Base-by-base conservation (phyloP, 2,113 vertebrate species). In the Numenius arquata region DNA sequence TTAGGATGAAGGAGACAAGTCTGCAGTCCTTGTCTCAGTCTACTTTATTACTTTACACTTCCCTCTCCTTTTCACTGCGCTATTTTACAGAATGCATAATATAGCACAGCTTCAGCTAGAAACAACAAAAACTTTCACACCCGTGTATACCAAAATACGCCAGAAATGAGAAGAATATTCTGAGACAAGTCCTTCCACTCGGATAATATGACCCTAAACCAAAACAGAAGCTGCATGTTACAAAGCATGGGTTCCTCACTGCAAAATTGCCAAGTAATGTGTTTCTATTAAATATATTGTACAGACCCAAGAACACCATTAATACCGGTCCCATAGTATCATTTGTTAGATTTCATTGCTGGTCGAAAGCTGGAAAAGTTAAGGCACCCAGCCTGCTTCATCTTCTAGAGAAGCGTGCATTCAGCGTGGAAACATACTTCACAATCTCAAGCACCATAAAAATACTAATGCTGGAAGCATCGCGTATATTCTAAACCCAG, bases 221-320 rank as follows among this genome's bases (percentile, higher is more conserved):
- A 66, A 21, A 38, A 14, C 59, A 8, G 41, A 56, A 62, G 45
- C 23, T 11, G 5, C 12, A 1, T 0, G 1, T 8, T 41, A 43
- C 59, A 59, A 70, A 91, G 40, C 52, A 15, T 2, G 8, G 18
- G 62, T 38, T 82, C 27, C 50, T 82, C n/a, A 43, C 17, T 58
- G 73, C 41, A 52, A 38, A 90, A 71, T 8, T 7, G 19, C 72
- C 50, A 27, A 22, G 32, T 29, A 76, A 40, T 10, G 5, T 34
- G 7, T 62, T 83, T 93, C 43, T 36, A 30, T 38, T 22, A 43
- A 67, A 17, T 14, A 8, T 4, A 15, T 16, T 7, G 10, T 40
- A 47, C 17, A 38, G 48, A 32, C n/a, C 56, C 41, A 32, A 25
- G 26, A 59, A 15, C 8, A 2, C 17, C 1, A 12, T 22, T 45